Percentiles rank a stretch among this genome's conserved stretches.
phyloP scores from a whole-genome alignment of 2,113 vertebrate genomes.

The Zosterops pallidus region DNA sequence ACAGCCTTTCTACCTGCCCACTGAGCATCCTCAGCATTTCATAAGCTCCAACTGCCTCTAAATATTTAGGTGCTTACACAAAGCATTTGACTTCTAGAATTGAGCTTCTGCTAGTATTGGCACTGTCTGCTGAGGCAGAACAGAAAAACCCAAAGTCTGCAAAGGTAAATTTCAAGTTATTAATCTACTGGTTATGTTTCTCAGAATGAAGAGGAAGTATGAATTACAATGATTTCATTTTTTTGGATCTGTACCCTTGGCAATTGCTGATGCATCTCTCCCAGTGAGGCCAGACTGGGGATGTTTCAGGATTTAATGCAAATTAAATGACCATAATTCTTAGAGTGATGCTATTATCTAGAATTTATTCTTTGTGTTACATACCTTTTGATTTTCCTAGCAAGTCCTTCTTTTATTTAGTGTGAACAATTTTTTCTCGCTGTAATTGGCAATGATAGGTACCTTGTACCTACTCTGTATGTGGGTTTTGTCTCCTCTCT shows the following conservation, averaged over 20 bases:
- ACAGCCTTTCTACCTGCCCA: background rate
- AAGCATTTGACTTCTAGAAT: background rate
- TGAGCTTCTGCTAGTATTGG: background rate
- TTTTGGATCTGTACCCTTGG: background rate
- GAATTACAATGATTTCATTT: background rate
- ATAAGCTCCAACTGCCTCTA: background rate
- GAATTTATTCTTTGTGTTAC: background rate
- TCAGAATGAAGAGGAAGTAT: background rate
- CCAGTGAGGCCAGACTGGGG: background rate
- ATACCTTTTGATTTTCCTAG: background rate
- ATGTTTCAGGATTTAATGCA: background rate
- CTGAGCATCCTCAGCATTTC: background rate
- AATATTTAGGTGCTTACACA: background rate
- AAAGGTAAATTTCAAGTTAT: background rate
- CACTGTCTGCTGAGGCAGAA: background rate
- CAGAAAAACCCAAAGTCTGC: background rate
- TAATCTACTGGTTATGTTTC: background rate
- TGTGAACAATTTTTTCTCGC: background rate
- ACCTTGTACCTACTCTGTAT: background rate
- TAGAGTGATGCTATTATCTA: background rate
- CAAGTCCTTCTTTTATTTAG: background rate
- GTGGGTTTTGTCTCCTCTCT: background rate
- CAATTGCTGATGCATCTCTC: background rate
- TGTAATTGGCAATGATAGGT: background rate
- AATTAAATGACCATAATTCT: background rate